Evolutionary conservation across 2,113 vertebrate genomes (phyloP), one percentile per base, ranked within the genome.

Genomic region (Tapirus terrestris): DNA sequence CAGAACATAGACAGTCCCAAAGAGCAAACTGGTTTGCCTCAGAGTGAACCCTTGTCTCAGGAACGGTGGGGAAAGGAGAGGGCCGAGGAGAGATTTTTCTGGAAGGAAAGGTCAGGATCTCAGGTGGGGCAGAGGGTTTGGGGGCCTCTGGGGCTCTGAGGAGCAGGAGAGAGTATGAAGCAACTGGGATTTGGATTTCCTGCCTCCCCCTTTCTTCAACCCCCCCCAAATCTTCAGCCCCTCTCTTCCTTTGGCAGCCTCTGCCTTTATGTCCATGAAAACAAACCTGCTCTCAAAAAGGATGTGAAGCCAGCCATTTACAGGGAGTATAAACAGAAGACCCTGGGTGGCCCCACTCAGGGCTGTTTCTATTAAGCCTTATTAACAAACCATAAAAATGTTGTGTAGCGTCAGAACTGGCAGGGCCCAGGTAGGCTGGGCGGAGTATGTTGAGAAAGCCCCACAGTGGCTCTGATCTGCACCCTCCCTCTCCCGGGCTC

Each of bases 341-440:
- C n/a, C 56, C 77, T 18, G 13, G 23, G 23, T 53, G 25, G 3
- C 58, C 79, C 73, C 80, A 53, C 29, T 67, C 56, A 12, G 18
- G 29, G 51, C 1, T 39, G 31, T 79, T 39, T 82, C 67, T 77
- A 95, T 96, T 79, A 94, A 95, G 36, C 21, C 48, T 83, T 72
- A 93, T 36, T 84, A 93, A 93, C 76, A 83, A 82, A 77, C 89
- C 43, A 58, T 83, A 60, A 43, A 94, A 63, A 81, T 29, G 18
- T 0, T 27, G 16, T 11, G 13, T 51, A 51, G 36, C 48, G 39
- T 43, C 31, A 31, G 58, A 85, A 39, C 14, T 1, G 58, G 45
- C 10, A 10, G 82, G 68, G 13, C 33, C 61, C 18, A 4, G 0
- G 2, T 12, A 60, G 70, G 77, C 77, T 4, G 6, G 80, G 48